Conservation (phyloP, 2,888 invertebrate species). For the Nymphalis c-album region DNA sequence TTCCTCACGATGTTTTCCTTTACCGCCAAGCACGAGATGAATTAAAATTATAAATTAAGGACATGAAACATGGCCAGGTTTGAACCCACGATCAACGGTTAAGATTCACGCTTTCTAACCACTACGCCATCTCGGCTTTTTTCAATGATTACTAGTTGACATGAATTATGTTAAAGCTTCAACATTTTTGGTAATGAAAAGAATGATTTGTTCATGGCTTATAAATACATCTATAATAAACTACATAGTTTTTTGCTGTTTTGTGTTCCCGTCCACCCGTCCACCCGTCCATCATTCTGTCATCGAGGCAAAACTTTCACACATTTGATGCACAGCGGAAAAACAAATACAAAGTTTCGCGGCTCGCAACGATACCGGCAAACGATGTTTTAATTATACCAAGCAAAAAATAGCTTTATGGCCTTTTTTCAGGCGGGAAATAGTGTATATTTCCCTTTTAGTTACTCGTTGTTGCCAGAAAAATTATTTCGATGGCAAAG, state of each 20-base stretch:
- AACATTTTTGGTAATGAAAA: background rate
- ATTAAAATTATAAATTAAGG: too few relatives aligned
- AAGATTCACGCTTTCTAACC: too few relatives aligned
- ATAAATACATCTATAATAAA: constrained; percentile 4
- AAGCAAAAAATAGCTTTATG: constrained; percentile 30
- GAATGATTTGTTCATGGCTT: background rate
- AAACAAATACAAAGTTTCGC: constrained; percentile 34
- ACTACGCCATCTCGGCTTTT: too few relatives aligned
- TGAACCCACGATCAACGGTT: too few relatives aligned
- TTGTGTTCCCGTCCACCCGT: constrained; percentile 8
- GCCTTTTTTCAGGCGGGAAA: constrained; percentile 28
- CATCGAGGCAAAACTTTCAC: constrained; percentile 38
- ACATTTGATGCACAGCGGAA: constrained; percentile 39
- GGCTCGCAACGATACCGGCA: constrained; percentile 30
- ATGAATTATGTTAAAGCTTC: background rate
- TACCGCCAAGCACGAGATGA: too few relatives aligned
- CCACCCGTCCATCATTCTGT: constrained; percentile 39
- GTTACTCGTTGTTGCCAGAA: constrained; percentile 13
- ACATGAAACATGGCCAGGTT: too few relatives aligned
- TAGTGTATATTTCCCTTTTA: constrained; percentile 18
- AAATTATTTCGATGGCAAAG: constrained; percentile 1
- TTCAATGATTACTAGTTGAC: too few relatives aligned
- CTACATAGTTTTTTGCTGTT: constrained; percentile 17
- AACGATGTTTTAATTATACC: constrained; percentile 40
- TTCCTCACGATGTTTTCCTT: too few relatives aligned